Base-by-base conservation (phyloP, 2,888 invertebrate genomes). In the Capitulum mitella region DNA sequence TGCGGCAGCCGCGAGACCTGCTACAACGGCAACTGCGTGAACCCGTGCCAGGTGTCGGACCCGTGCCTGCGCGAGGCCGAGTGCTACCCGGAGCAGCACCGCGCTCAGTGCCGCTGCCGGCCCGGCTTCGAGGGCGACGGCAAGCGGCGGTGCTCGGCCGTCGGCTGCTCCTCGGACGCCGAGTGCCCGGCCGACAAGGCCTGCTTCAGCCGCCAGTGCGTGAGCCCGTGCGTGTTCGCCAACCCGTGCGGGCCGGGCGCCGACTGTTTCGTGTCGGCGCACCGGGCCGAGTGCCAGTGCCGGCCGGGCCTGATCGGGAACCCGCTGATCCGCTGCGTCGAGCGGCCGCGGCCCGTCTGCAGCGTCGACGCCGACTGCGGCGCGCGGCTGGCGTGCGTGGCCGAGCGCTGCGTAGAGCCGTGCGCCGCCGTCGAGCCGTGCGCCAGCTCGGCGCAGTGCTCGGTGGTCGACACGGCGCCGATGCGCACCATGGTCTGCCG, bases 1-100 rank as follows among this genome's bases (percentile, higher is more conserved):
- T 96, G 96, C 84, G 91, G 91, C 82, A 90, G 91, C 8, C 91
- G 92, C 82, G 92, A 93, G 85, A 92, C 93, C 78, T 96, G 96
- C 84, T 82, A 87, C 48, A 94, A 94, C 84, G 91, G 82, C 22
- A 81, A 83, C 70, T 95, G 95, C 85, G 88, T 94, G 77, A 93
- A 92, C 85, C 95, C 95, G 3, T 96, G 96, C 84, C 86, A 94
- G 46, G 86, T 94, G 19, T 90, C 91, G 82, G 91, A 91, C 84
- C 92, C 93, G n/a, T 85, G 84, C 81, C 84, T 83, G 37, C 88
- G 90, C 16, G 94, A 94, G 84, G 84, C 86, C 8, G 82, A 83
- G 26, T 86, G 86, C 80, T 79, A 82, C 46, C 83, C 84, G 70
- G 82, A 83, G 78, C 82, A 83, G 74, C 84, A 85, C 80, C 87